phyloP scores from a whole-genome alignment of 2,888 invertebrate genomes.

The Clostera curtula region DNA sequence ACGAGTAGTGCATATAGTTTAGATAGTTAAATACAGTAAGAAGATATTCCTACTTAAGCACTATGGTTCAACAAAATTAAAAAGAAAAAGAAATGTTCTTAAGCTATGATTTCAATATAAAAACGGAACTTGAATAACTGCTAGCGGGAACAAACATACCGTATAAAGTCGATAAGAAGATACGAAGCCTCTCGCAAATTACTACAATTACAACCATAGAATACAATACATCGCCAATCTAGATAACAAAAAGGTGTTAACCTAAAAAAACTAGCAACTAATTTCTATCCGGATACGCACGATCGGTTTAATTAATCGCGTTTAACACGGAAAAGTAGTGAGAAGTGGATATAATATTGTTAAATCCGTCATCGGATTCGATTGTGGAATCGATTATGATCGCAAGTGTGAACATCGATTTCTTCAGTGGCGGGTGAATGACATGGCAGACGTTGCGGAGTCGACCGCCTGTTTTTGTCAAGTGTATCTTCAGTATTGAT shows the following conservation, averaged over 20 bases:
- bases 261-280: conserved; percentile 4
- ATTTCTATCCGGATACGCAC: conserved; percentile 16
- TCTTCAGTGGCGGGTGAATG: conserved; percentile 43
- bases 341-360: conserved; percentile 20
- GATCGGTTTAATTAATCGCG: conserved; percentile 22
- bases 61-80: no score
- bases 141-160: no score
- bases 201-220: no score
- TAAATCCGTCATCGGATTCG: conserved; percentile 24
- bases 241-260: conserved; percentile 3
- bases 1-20: no score
- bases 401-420: conserved; percentile 41
- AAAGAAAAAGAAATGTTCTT: no score
- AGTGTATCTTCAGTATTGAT: conserved; percentile 37
- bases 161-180: no score
- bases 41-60: no score
- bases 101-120: no score
- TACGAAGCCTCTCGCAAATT: no score
- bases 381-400: conserved; percentile 30
- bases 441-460: conserved; percentile 26
- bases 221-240: no score
- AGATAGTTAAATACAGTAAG: no score
- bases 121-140: no score
- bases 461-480: conserved; percentile 34
- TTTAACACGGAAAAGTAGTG: conserved; percentile 21